Evolutionary conservation across 2,113 vertebrate species (phyloP).

Genomic region (Rana temporaria): DNA sequence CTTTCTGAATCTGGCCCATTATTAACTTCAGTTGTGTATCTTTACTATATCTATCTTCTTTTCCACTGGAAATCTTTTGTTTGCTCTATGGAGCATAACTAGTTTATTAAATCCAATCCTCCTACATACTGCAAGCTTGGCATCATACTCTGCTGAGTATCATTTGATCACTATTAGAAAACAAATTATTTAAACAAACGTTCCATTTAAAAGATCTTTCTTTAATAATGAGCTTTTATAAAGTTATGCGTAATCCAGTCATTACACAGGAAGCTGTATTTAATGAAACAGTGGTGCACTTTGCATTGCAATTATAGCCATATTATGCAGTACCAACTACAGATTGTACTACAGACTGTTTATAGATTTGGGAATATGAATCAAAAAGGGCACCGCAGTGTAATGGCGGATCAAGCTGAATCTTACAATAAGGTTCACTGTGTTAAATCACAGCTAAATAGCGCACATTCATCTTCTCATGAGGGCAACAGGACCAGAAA

Average conservation of each 20-base stretch:
- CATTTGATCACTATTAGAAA: constrained; percentile 13
- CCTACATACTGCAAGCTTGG: not conserved
- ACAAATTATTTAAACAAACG: constrained; percentile 21
- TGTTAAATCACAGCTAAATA: constrained; percentile 4
- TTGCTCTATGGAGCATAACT: not conserved
- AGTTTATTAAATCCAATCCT: not conserved
- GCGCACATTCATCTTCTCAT: constrained; percentile 30
- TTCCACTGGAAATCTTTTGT: not conserved
- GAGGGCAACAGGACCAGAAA: constrained; percentile 2
- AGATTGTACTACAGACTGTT: constrained; percentile 8
- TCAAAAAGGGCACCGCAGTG: constrained; percentile 14
- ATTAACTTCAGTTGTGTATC: not conserved
- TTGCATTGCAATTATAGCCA: constrained; percentile 3
- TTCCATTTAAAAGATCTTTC: constrained; percentile 4
- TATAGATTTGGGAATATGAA: constrained; percentile 11
- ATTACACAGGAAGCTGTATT: not conserved
- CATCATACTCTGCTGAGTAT: not conserved
- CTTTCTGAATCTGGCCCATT: no score
- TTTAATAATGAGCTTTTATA: constrained; percentile 5
- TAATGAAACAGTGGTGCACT: not conserved
- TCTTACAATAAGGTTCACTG: constrained; percentile 4
- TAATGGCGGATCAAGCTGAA: constrained; percentile 20
- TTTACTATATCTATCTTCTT: not conserved
- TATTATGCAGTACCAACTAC: constrained; percentile 8
- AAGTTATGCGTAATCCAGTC: constrained; percentile 16